These are phyloP conservation scores for Ormyrus nitidulus DNA, from an alignment of 2,888 invertebrate species.

Conservation along the genomic window DNA sequence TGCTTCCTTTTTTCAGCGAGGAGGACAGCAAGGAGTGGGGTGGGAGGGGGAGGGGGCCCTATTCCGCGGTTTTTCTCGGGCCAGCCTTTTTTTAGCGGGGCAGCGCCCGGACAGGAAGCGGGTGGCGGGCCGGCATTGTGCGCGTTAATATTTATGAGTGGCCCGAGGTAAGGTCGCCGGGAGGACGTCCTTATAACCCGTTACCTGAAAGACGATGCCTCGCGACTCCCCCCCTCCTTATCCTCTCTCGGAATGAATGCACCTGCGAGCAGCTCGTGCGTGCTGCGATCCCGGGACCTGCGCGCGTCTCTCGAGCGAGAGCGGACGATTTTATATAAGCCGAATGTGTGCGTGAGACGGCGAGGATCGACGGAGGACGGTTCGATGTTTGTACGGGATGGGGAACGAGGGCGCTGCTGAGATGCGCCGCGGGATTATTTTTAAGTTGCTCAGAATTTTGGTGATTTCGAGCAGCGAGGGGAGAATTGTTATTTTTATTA, in stretches of 20 bases:
- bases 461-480: no score
- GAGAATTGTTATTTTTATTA: no score
- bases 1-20: slow-evolving; percentile 4
- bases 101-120: slow-evolving; percentile 56
- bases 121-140: slow-evolving; percentile 37
- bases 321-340: no score
- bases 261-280: slow-evolving; percentile 26
- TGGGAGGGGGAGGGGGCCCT: background rate
- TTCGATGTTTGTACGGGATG: no score
- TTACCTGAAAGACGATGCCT: slow-evolving; percentile 48
- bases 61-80: slow-evolving; percentile 48
- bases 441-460: no score
- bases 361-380: no score
- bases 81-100: slow-evolving; percentile 47
- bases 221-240: background rate
- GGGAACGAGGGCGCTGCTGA: no score
- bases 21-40: background rate
- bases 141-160: slow-evolving; percentile 64
- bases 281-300: no score
- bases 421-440: no score
- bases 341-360: no score
- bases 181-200: slow-evolving; percentile 63
- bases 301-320: no score
- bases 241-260: slow-evolving; percentile 28
- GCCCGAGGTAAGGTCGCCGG: slow-evolving; percentile 64